Evolutionary conservation across 2,888 invertebrate genomes (phyloP).

Genomic region (Sicus ferrugineus): DNA sequence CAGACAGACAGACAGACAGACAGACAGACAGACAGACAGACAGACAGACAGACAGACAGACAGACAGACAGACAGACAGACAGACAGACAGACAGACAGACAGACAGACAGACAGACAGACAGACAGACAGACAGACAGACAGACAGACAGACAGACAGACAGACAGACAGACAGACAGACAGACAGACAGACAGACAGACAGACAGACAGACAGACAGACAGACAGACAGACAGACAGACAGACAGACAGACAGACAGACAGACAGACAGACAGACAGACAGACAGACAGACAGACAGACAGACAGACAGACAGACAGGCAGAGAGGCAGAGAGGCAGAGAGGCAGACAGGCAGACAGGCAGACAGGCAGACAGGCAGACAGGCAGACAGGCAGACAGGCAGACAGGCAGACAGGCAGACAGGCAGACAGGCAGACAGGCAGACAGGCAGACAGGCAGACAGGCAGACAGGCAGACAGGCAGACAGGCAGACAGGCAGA

Average conservation of each 20-base stretch:
- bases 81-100: slow-evolving; percentile 17
- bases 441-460: slow-evolving; percentile 17
- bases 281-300: slow-evolving; percentile 17
- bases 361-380: slow-evolving; percentile 17
- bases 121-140: slow-evolving; percentile 17
- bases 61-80: slow-evolving; percentile 17
- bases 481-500: slow-evolving; percentile 17
- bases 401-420: slow-evolving; percentile 17
- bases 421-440: slow-evolving; percentile 17
- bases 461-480: slow-evolving; percentile 17
- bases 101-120: slow-evolving; percentile 17
- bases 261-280: slow-evolving; percentile 17
- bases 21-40: slow-evolving; percentile 17
- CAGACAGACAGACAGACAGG: no score
- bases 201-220: slow-evolving; percentile 17
- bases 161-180: slow-evolving; percentile 17
- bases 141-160: slow-evolving; percentile 17
- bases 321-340: no score
- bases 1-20: slow-evolving; percentile 17
- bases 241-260: slow-evolving; percentile 17
- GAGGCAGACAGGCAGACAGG: no score
- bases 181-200: slow-evolving; percentile 17
- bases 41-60: slow-evolving; percentile 17
- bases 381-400: slow-evolving; percentile 17
- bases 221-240: slow-evolving; percentile 17